Percentiles rank a stretch among this genome's conserved stretches.
phyloP scores from a whole-genome alignment of 2,888 invertebrate genomes.

The Polyommatus iphigenia region DNA sequence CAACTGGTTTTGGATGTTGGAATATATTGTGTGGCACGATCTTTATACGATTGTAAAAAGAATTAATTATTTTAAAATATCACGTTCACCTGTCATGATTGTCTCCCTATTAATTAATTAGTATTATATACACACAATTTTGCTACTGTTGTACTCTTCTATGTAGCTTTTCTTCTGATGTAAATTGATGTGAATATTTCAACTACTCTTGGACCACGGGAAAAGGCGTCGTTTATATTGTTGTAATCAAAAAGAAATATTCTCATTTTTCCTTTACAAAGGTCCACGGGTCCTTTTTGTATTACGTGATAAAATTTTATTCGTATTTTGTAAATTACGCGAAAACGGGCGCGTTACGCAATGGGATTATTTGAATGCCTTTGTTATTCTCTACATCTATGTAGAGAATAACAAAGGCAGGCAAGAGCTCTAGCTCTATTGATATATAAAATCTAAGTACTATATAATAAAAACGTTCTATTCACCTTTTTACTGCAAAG shows the following conservation, averaged over 20 bases:
- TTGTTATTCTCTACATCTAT: neutral
- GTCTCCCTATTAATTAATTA: too few relatives aligned
- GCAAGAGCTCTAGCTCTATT: too few relatives aligned
- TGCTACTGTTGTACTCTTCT: too few relatives aligned
- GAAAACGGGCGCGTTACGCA: conserved; percentile 48
- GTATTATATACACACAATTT: too few relatives aligned
- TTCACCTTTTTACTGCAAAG: neutral
- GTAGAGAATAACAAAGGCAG: too few relatives aligned
- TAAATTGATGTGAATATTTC: neutral
- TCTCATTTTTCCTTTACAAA: conserved; percentile 70
- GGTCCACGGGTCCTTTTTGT: conserved; percentile 65
- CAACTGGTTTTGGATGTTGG: too few relatives aligned
- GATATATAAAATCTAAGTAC: conserved; percentile 1
- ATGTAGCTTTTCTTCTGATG: neutral
- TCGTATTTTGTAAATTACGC: conserved; percentile 72
- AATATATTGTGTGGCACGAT: too few relatives aligned
- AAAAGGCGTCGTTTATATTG: conserved; percentile 74
- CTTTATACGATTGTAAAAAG: too few relatives aligned
- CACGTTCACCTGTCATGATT: too few relatives aligned
- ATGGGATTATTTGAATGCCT: neutral
- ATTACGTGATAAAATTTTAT: conserved; percentile 78
- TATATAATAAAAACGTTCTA: neutral
- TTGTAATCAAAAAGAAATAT: conserved; percentile 81
- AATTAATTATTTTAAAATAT: too few relatives aligned
- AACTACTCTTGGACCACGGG: conserved; percentile 41